Base-by-base conservation (phyloP, 2,797 vertebrate genomes). In the Echeneis naucrates region DNA sequence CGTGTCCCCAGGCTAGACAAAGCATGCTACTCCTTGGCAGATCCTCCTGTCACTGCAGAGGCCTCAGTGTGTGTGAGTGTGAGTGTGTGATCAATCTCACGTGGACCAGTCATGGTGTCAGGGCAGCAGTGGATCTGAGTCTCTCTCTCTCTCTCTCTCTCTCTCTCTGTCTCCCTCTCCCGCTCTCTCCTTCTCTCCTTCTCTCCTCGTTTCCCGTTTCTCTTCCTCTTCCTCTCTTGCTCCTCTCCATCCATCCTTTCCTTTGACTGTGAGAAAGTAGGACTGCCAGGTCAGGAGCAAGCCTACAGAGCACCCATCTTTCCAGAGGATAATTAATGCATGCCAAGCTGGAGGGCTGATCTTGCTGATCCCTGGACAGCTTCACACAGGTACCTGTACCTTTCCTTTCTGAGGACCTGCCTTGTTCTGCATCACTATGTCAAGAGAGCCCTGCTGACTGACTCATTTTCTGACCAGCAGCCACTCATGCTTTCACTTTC, bases 81-180 rank as follows among this genome's bases (percentile, higher is more conserved):
- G 83, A 73, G 84, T 84, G 87, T 93, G 92, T 93, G 93, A 94
- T 94, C 92, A 93, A 94, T 95, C 94, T 94, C 93, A 92, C 85
- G 78, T 92, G 93, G 92, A 93, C 93, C 93, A 93, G 92, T 94
- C 91, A 89, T 94, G 92, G 94, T 94, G 93, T 93, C 92, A 93
- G 90, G 88, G 86, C 90, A 88, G 91, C 86, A 87, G 89, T 84
- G 90, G 82, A 91, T 93, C 87, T 92, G 89, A 93, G 90, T 93
- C 92, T 77, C 77, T 78, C 76, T 60, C 80, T 67, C 70, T 77
- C 77, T 76, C 24, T 69, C 63, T 72, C 64, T 79, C 56, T 77
- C 77, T 83, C 57, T 68, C 75, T 80, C 76, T 40, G 63, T 73
- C 57, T 80, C 81, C 77, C 74, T 76, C 77, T 76, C 69, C 70